Base-by-base conservation (phyloP, 2,888 invertebrate genomes). In the Aphidoletes aphidimyza region DNA sequence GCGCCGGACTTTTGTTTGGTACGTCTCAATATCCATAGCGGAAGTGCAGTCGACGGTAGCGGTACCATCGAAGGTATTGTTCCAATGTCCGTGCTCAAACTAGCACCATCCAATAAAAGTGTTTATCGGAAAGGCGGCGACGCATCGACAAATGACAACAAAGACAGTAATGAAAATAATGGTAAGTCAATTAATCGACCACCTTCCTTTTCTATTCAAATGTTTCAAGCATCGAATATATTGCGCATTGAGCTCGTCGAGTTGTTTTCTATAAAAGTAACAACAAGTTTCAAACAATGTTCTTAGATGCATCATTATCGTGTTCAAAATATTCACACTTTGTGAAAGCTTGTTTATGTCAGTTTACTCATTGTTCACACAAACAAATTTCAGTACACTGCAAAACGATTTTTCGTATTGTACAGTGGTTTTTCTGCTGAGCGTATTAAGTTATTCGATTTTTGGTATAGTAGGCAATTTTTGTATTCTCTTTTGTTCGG, bases 21-120 rank as follows among this genome's bases (percentile, higher is more conserved):
- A 86, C 92, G 94, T 85, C 91, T 93, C 89, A 90, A 89, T 89
- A 89, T 90, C 89, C 81, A 78, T 19, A 37, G 85, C 45, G 85
- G 85, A 42, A 69, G 84, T 59, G 69, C 69, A 30, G 87, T 89
- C 87, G 89, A 91, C 36, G 81, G 91, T 87, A 69, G 69, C 17
- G 88, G 91, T 87, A 89, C 93, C 83, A 93, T 93, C 69, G 96
- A 96, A 89, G 96, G 96, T 84, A 92, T 96, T 84, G 96, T 96
- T 86, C 96, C 96, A 36, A 92, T 93, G 1, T 92, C 94, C 87
- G 94, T 95, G 87, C 93, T 96, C 86, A 94, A 94, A 89, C 94
- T 94, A 87, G 93, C 93, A 84, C 94, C 96, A 87, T 91, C 93
- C 88, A 93, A 87, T 86, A 89, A 88, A 86, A 85, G 85, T 78